phyloP scores from a whole-genome alignment of 2,797 vertebrate species.

The Hippocampus kuda region DNA sequence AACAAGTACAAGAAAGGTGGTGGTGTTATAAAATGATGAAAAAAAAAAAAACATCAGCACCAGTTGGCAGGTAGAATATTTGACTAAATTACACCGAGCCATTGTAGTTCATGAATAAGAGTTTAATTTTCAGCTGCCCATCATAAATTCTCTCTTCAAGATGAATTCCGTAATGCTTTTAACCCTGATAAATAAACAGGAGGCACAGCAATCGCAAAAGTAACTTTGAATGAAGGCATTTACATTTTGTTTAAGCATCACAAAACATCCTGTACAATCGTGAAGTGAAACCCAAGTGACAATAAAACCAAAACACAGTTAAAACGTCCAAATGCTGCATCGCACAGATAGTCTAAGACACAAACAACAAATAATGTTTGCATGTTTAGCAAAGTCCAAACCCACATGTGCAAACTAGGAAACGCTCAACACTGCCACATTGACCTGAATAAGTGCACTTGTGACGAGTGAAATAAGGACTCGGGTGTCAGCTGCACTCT shows the following conservation, averaged over 20 bases:
- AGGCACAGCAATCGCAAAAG: not conserved
- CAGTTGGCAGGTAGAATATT: too few relatives aligned
- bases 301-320: not conserved
- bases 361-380: not conserved
- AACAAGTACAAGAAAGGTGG: too few relatives aligned
- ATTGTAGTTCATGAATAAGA: too few relatives aligned
- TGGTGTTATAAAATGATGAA: too few relatives aligned
- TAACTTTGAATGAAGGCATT: not conserved
- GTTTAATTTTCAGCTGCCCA: too few relatives aligned
- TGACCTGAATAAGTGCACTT: slow-evolving; percentile 61
- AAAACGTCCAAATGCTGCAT: not conserved
- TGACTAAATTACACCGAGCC: too few relatives aligned
- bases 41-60: too few relatives aligned
- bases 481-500: too few relatives aligned
- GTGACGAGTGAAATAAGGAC: not conserved
- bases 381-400: slow-evolving; percentile 14
- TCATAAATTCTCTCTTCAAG: too few relatives aligned
- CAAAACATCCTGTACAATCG: not conserved
- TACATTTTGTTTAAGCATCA: not conserved
- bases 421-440: slow-evolving; percentile 42
- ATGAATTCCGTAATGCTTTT: not conserved
- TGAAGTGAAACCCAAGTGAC: not conserved
- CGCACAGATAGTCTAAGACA: not conserved
- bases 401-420: slow-evolving; percentile 32
- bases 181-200: not conserved